These are phyloP conservation scores for Argyrosomus japonicus DNA, from an alignment of 2,113 vertebrate genomes.

Conservation along the genomic window DNA sequence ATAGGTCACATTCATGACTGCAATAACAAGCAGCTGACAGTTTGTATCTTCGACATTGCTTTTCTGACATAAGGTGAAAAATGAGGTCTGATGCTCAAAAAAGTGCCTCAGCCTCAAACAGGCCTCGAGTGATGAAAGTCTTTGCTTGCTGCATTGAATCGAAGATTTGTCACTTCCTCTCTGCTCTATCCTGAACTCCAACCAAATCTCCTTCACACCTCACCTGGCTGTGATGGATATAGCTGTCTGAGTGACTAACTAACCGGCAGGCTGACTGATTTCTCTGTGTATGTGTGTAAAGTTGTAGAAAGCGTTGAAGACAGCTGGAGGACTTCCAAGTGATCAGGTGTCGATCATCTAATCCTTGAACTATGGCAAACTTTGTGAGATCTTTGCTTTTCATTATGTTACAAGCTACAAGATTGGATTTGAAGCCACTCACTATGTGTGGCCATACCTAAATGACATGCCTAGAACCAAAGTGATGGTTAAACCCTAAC, in stretches of 20 bases:
- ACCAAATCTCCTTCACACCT: conserved; percentile 14
- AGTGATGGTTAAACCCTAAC: neutral
- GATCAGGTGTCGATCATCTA: neutral
- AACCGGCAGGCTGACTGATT: conserved; percentile 7
- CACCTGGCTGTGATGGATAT: conserved; percentile 18
- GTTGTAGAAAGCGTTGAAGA: neutral
- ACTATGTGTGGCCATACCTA: neutral
- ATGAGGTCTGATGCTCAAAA: conserved; percentile 18
- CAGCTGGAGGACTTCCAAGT: neutral
- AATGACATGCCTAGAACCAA: neutral
- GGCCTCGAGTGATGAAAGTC: conserved; percentile 32
- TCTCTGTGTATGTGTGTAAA: neutral
- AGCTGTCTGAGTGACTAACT: conserved; percentile 6
- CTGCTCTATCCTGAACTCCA: neutral
- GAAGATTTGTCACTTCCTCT: conserved; percentile 34
- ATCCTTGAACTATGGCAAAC: neutral
- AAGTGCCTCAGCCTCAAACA: conserved; percentile 12
- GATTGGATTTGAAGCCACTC: neutral
- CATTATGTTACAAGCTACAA: neutral
- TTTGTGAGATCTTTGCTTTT: neutral
- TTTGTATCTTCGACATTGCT: conserved; percentile 13
- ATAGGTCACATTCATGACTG: conserved; percentile 20
- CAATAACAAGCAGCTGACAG: conserved; percentile 26
- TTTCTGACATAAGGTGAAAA: conserved; percentile 25
- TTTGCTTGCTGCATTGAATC: conserved; percentile 26